These are phyloP conservation scores for Petrolisthes manimaculis DNA, from an alignment of 2,888 invertebrate species.

Conservation along the genomic window DNA sequence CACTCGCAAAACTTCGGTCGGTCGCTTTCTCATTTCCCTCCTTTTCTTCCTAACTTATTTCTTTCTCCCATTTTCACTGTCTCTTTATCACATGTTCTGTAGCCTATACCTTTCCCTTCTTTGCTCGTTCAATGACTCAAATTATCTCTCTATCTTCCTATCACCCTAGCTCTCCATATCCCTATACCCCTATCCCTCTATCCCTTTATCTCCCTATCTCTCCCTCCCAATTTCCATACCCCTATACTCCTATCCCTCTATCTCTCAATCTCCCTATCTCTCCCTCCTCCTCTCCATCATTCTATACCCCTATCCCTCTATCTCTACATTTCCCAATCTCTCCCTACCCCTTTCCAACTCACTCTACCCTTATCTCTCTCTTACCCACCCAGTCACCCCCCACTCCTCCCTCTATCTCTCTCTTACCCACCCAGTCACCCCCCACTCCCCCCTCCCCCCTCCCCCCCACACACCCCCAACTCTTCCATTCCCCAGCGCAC, in stretches of 20 bases:
- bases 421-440: neutral
- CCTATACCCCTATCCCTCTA: neutral
- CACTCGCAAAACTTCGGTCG: too few species aligned
- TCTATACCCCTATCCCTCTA: neutral
- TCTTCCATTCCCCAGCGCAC: too few species aligned
- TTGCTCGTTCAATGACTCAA: neutral
- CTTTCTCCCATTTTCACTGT: neutral
- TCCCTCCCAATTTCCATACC: too few species aligned
- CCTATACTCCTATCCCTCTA: too few species aligned
- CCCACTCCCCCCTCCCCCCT: neutral
- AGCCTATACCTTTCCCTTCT: neutral
- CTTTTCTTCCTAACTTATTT: neutral
- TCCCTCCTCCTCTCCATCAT: too few species aligned
- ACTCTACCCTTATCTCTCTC: neutral
- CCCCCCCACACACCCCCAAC: neutral
- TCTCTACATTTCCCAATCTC: too few species aligned
- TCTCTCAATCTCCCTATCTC: too few species aligned
- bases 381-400: neutral
- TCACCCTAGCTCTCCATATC: neutral
- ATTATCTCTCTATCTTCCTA: neutral
- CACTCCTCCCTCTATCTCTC: neutral
- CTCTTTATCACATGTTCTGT: neutral
- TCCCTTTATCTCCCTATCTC: neutral
- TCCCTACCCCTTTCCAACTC: neutral
- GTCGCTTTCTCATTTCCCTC: neutral